Conservation (phyloP, 2,113 vertebrate species). For the Sminthopsis crassicaudata region DNA sequence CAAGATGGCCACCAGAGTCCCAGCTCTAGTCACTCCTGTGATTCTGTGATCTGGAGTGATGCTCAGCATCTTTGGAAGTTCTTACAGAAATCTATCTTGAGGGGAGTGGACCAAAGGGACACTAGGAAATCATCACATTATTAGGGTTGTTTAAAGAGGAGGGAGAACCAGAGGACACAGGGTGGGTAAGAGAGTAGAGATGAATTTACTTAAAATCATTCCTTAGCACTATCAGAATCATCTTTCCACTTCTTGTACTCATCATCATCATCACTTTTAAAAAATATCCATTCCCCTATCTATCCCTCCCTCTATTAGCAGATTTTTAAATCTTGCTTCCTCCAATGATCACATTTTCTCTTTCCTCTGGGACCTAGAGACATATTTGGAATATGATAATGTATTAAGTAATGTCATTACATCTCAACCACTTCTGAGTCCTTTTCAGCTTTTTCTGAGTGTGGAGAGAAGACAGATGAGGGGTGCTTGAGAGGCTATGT, state of each 20-base stretch:
- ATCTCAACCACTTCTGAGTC: not conserved
- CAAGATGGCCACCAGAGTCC: not conserved
- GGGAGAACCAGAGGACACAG: not conserved
- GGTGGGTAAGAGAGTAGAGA: not conserved
- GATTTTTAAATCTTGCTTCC: not conserved
- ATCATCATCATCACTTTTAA: not conserved
- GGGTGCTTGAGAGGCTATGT: not conserved
- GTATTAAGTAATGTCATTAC: not conserved
- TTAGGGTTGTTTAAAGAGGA: not conserved
- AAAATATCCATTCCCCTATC: not conserved
- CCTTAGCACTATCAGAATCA: not conserved
- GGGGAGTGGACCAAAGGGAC: not conserved
- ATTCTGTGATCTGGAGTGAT: not conserved
- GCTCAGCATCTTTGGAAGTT: not conserved
- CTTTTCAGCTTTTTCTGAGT: conserved; percentile 16
- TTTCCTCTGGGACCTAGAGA: not conserved
- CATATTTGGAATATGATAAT: not conserved
- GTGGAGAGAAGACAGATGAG: not conserved
- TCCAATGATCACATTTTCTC: not conserved
- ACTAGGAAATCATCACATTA: not conserved
- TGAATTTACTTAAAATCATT: not conserved
- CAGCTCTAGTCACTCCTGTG: not conserved
- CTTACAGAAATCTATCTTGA: not conserved
- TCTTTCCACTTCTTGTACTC: not conserved
- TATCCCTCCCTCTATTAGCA: not conserved